Conservation (phyloP, 2,797 vertebrate genomes). For the Poeciliopsis infans region DNA sequence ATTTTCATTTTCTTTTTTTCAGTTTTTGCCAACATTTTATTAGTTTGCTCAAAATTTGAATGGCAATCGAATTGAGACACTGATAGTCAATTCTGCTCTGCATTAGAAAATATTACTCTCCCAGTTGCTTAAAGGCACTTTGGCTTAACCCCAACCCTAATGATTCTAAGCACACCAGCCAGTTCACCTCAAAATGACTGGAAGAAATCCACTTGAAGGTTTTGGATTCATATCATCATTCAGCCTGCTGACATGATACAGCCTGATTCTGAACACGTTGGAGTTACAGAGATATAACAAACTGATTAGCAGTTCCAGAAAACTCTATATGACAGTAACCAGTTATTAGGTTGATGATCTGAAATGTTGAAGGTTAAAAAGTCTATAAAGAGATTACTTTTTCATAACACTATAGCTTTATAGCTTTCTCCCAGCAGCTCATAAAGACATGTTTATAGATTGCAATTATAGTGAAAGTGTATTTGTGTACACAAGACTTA, state of each 20-base stretch:
- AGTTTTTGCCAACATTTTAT: too few species aligned
- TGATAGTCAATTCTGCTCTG: not conserved
- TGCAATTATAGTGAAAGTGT: not conserved
- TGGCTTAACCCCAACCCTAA: not conserved
- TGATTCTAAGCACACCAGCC: not conserved
- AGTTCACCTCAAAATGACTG: not conserved
- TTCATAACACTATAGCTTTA: not conserved
- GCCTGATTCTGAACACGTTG: not conserved
- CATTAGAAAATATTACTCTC: not conserved
- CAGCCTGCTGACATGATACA: not conserved
- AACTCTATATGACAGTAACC: not conserved
- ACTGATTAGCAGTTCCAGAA: not conserved
- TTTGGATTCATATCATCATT: not conserved
- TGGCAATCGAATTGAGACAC: too few species aligned
- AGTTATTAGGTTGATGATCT: not conserved
- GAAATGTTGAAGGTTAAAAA: not conserved
- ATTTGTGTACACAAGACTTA: not conserved
- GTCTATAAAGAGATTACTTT: not conserved
- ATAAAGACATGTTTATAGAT: not conserved
- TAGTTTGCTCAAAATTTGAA: too few species aligned
- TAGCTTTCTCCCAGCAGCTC: not conserved
- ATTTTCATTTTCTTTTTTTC: too few species aligned
- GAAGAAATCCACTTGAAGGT: not conserved
- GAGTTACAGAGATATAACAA: not conserved
- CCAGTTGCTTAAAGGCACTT: not conserved